phyloP scores from a whole-genome alignment of 2,797 vertebrate species.

The Danio jaintianensis region DNA sequence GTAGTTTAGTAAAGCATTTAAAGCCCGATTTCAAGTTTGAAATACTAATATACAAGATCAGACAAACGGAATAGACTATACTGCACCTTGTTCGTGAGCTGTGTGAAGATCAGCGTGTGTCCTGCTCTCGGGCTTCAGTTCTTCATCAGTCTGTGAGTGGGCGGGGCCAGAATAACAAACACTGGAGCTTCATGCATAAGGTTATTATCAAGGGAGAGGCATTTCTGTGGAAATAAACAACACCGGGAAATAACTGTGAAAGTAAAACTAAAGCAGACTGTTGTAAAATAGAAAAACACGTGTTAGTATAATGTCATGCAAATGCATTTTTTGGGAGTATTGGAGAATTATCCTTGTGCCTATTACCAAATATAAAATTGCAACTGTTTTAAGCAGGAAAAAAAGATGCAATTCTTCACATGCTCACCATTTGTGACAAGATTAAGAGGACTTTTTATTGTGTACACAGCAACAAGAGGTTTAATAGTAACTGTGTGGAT shows the following conservation, averaged over 20 bases:
- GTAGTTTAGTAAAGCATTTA: neutral
- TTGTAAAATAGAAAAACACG: too few relatives aligned
- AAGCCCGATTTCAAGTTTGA: neutral
- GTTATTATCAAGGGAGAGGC: neutral
- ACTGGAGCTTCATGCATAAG: neutral
- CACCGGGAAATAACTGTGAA: too few relatives aligned
- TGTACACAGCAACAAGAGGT: neutral
- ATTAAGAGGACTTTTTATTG: too few relatives aligned
- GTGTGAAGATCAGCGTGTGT: neutral
- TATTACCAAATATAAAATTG: too few relatives aligned
- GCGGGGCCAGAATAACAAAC: neutral
- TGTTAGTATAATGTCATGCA: too few relatives aligned
- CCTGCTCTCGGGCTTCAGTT: neutral
- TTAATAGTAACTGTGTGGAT: neutral
- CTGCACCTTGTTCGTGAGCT: neutral
- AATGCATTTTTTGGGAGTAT: too few relatives aligned
- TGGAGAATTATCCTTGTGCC: too few relatives aligned
- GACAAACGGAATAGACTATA: neutral
- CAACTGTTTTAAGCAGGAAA: too few relatives aligned
- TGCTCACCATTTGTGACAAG: too few relatives aligned
- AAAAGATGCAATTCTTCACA: too few relatives aligned
- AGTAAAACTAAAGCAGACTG: too few relatives aligned
- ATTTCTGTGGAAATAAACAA: neutral
- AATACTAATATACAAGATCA: neutral
- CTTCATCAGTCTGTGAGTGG: neutral